Percentiles rank a stretch among this genome's conserved stretches.
Conservation (phyloP, 2,888 invertebrate genomes). For the Merodon equestris region DNA sequence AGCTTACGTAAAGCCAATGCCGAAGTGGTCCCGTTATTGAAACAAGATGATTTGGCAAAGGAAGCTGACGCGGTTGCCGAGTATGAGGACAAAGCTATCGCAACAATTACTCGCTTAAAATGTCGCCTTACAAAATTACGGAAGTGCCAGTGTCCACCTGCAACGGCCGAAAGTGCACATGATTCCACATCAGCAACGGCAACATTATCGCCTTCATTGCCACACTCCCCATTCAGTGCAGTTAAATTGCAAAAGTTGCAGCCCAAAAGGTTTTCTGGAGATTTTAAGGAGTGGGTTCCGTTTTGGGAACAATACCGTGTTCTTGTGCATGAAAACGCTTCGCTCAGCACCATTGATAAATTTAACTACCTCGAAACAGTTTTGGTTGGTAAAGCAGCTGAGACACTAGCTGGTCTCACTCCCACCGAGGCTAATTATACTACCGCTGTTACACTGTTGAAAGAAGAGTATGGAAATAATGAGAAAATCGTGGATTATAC, state of each 20-base stretch:
- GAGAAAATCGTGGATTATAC: conserved; percentile 36
- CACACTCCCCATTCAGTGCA: no score
- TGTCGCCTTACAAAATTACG: no score
- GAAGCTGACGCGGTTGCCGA: conserved; percentile 32
- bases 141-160: conserved; percentile 2
- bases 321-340: conserved; percentile 32
- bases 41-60: conserved; percentile 15
- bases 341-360: conserved; percentile 35
- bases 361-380: conserved; percentile 40
- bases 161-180: background rate
- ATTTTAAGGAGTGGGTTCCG: conserved; percentile 26
- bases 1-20: conserved; percentile 19
- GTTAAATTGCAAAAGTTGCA: conserved; percentile 36
- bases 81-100: no score
- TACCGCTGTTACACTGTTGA: conserved; percentile 31
- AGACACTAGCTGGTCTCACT: conserved; percentile 44
- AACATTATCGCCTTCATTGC: no score
- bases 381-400: conserved; percentile 32
- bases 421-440: conserved; percentile 34
- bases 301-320: conserved; percentile 18
- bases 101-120: no score
- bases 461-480: conserved; percentile 37
- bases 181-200: conserved; percentile 12
- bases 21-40: conserved; percentile 6
- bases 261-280: conserved; percentile 33